These are phyloP conservation scores for Prochilodus magdalenae DNA, from an alignment of 2,113 vertebrate genomes.

Conservation along the genomic window DNA sequence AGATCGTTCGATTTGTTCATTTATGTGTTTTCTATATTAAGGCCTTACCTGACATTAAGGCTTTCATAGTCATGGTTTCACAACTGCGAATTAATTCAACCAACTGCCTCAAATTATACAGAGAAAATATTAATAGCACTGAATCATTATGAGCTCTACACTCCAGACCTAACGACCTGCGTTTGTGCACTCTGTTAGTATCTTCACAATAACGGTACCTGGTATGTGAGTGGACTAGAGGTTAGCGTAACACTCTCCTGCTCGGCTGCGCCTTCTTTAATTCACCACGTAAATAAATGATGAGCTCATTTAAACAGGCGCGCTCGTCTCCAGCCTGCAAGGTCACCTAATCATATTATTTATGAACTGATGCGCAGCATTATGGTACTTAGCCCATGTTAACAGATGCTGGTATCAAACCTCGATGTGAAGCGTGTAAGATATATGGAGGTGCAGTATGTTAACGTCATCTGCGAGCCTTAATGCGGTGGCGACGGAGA, in stretches of 20 bases:
- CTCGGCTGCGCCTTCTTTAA: constrained; percentile 93
- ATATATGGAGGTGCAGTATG: constrained; percentile 95
- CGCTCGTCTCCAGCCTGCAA: constrained; percentile 90
- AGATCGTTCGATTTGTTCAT: no score
- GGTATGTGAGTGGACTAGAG: constrained; percentile 74
- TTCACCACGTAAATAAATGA: constrained; percentile 99
- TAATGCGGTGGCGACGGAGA: constrained; percentile 90
- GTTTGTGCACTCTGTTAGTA: no score
- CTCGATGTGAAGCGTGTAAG: constrained; percentile 89
- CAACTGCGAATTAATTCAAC: no score
- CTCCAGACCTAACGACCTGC: no score
- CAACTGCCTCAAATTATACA: no score
- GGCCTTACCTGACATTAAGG: no score
- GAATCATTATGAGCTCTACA: no score
- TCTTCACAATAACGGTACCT: no score
- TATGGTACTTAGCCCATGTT: constrained; percentile 99
- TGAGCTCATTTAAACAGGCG: constrained; percentile 99
- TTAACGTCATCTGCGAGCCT: constrained; percentile 86
- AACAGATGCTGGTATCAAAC: constrained; percentile 99
- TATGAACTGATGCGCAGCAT: constrained; percentile 99
- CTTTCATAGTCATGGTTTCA: no score
- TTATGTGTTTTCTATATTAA: no score
- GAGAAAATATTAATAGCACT: no score
- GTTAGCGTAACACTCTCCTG: constrained; percentile 78
- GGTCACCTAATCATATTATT: constrained; percentile 99